Conservation (phyloP, 2,888 invertebrate species). For the Eupithecia vulgata region DNA sequence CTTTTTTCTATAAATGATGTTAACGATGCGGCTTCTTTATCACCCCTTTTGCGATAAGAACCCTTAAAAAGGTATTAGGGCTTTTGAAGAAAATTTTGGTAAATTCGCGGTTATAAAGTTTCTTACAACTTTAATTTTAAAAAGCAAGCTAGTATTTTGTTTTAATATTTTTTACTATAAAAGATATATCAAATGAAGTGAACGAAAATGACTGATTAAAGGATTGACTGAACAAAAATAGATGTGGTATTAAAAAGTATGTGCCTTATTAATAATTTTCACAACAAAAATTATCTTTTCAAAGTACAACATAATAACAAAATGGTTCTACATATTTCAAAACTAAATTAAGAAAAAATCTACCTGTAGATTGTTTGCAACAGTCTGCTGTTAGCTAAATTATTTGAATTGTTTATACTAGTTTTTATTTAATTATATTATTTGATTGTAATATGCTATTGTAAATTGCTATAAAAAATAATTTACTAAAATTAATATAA, state of each 20-base stretch:
- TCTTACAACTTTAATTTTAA: not conserved
- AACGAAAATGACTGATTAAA: not conserved
- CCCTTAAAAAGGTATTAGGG: slow-evolving; percentile 76
- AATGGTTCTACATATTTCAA: too few relatives aligned
- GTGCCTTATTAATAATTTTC: too few relatives aligned
- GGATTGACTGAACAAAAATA: not conserved
- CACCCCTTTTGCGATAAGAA: slow-evolving; percentile 76
- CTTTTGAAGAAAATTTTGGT: slow-evolving; percentile 69
- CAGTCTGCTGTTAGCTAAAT: too few relatives aligned
- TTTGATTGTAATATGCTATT: too few relatives aligned
- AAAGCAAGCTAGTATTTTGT: not conserved
- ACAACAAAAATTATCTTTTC: too few relatives aligned
- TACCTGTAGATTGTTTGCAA: too few relatives aligned
- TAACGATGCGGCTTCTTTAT: slow-evolving; percentile 72
- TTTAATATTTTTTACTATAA: not conserved
- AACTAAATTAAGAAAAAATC: too few relatives aligned
- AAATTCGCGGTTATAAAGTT: slow-evolving; percentile 1
- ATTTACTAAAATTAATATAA: too few relatives aligned
- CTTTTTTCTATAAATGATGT: slow-evolving; percentile 76
- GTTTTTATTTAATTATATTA: too few relatives aligned
- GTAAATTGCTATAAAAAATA: too few relatives aligned
- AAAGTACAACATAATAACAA: too few relatives aligned
- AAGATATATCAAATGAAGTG: not conserved
- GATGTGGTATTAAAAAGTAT: not conserved
- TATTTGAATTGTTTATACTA: too few relatives aligned